Evolutionary conservation across 2,113 vertebrate species (phyloP), one percentile per base, ranked within the genome.

Genomic region (Actenoides hombroni): DNA sequence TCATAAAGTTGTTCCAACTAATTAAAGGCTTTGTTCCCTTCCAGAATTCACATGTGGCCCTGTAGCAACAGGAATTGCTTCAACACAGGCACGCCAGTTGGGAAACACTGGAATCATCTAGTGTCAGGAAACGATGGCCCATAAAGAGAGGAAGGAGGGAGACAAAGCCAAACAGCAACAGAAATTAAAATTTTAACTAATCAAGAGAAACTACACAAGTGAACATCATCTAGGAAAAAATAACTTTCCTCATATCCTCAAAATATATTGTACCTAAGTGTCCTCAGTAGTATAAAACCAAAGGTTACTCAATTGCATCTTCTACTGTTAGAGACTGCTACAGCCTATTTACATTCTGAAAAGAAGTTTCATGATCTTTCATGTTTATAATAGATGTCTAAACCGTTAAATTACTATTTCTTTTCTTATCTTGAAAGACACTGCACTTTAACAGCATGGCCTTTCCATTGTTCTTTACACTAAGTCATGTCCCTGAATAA

Each of bases 401-500:
- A 98, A 98, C 97, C 71, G 40, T 97, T 98, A 98, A 98, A 98
- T 97, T 96, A 97, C 97, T 98, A 97, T 97, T 97, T 98, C 97
- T 98, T 98, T 98, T 98, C 98, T 98, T 97, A 96, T 97, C 93
- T 95, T 98, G 96, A 98, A 98, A 97, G 97, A 97, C 81, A 78
- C 93, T 94, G 97, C 92, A 95, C 94, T 97, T 95, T 70, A 96
- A 97, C 97, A 98, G 98, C 97, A 70, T 86, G 93, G 97, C 94
- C 93, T 88, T 97, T 86, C 94, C 91, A 98, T 98, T 98, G 97
- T 98, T 98, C 97, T 97, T 95, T 80, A 94, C 95, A 95, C 97
- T 91, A 97, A 98, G 98, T 98, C 64, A 73, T 97, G 97, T 92
- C 98, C 98, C 98, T 98, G 98, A 98, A 99, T 98, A 99, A 99